These are phyloP conservation scores for Xiphophorus maculatus DNA, from an alignment of 2,113 vertebrate genomes.

Conservation along the genomic window DNA sequence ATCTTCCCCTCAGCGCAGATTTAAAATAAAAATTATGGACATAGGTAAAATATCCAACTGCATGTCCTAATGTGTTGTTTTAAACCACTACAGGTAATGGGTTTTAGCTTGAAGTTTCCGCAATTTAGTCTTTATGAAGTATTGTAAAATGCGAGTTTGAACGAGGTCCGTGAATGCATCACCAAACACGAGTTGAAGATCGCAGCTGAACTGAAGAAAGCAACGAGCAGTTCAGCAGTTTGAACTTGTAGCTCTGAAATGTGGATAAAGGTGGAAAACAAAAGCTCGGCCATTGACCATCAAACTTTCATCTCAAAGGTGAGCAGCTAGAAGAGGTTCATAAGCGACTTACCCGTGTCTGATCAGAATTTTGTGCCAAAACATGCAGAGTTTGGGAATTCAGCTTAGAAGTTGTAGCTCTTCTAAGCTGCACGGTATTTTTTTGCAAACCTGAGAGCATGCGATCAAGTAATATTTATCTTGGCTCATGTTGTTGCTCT, in stretches of 20 bases:
- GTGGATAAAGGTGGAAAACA: conserved; percentile 52
- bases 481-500: conserved; percentile 1
- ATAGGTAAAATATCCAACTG: too few species aligned
- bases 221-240: conserved; percentile 3
- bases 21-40: too few species aligned
- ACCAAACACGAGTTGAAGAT: background rate
- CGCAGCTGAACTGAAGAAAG: conserved; percentile 15
- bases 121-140: background rate
- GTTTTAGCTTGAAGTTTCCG: background rate
- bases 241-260: conserved; percentile 2
- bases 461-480: background rate
- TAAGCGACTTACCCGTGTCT: too few species aligned
- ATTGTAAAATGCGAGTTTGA: conserved; percentile 6
- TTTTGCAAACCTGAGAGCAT: background rate
- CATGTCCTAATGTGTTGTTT: too few species aligned
- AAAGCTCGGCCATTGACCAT: background rate
- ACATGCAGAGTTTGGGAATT: background rate
- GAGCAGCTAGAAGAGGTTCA: background rate
- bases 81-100: background rate
- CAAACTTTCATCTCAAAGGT: conserved; percentile 45
- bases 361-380: background rate
- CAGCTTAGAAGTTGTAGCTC: too few species aligned
- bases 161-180: conserved; percentile 40
- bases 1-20: too few species aligned
- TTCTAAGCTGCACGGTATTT: too few species aligned